Evolutionary conservation across 2,113 vertebrate species (phyloP).

Genomic region (Todiramphus chloris): DNA sequence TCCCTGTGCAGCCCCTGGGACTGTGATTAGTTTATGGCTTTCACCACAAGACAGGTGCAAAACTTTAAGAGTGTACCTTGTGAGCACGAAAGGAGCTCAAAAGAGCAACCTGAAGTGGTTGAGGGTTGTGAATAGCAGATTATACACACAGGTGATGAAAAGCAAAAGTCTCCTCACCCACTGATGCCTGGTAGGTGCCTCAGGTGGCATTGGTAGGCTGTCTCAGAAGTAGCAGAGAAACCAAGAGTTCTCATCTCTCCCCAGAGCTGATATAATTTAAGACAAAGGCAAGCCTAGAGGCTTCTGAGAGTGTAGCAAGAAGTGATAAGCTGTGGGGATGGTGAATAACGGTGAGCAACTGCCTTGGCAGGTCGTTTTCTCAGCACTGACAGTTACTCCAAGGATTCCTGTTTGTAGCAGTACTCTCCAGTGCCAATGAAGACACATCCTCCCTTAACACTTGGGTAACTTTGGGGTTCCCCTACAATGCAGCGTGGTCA

Average conservation of each 20-base stretch:
- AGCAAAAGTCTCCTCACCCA: not conserved
- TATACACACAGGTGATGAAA: not conserved
- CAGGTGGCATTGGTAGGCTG: not conserved
- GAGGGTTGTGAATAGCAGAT: not conserved
- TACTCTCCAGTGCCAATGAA: not conserved
- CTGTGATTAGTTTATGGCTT: not conserved
- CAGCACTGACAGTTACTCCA: accelerated
- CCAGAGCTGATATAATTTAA: not conserved
- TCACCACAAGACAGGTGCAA: not conserved
- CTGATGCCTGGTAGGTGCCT: not conserved
- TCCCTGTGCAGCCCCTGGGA: not conserved
- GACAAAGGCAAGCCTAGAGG: not conserved
- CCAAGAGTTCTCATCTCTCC: not conserved
- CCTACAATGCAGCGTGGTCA: not conserved
- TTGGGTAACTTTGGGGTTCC: not conserved
- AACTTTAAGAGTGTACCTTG: not conserved
- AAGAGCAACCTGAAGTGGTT: not conserved
- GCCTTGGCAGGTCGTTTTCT: not conserved
- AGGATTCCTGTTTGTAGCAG: not conserved
- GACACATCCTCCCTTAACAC: not conserved
- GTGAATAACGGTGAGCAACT: not conserved
- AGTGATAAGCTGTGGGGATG: not conserved
- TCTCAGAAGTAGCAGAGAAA: not conserved
- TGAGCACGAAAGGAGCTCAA: accelerated
- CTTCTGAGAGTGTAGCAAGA: not conserved